phyloP scores from a whole-genome alignment of 2,888 invertebrate genomes.

The Graphium colonna region DNA sequence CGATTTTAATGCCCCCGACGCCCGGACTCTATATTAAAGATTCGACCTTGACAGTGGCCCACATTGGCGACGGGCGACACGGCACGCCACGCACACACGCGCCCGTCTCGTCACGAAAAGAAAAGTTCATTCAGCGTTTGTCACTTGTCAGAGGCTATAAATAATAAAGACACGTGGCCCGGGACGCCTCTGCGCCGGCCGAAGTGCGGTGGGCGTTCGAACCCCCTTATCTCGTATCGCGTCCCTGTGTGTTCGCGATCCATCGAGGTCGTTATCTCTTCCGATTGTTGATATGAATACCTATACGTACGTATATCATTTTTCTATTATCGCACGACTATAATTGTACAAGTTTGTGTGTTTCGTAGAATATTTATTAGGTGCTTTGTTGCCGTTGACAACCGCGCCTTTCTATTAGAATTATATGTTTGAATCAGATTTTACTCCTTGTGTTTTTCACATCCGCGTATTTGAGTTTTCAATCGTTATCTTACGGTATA shows the following conservation, averaged over 20 bases:
- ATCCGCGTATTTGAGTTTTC: too few relatives aligned
- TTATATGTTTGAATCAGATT: too few relatives aligned
- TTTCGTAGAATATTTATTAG: neutral
- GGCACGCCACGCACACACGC: constrained; percentile 73
- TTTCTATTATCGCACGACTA: too few relatives aligned
- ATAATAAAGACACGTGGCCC: constrained; percentile 68
- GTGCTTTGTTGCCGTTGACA: too few relatives aligned
- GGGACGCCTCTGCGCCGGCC: constrained; percentile 33
- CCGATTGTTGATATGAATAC: neutral
- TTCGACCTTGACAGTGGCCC: constrained; percentile 80
- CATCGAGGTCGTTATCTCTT: constrained; percentile 1
- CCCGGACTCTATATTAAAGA: constrained; percentile 80
- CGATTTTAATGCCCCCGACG: constrained; percentile 78
- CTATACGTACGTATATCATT: too few relatives aligned
- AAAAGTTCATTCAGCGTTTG: constrained; percentile 74
- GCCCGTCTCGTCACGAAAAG: constrained; percentile 69
- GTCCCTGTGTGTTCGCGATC: neutral
- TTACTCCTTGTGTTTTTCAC: too few relatives aligned
- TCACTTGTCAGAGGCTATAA: constrained; percentile 64
- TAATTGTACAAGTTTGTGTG: neutral
- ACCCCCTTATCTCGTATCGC: constrained; percentile 22
- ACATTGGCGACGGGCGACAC: constrained; percentile 76
- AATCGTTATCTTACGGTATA: too few relatives aligned
- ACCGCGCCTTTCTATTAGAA: too few relatives aligned
- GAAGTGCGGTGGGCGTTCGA: constrained; percentile 26